These are phyloP conservation scores for Drosophila asahinai DNA, from an alignment of 1,140 invertebrate genomes.

Conservation along the genomic window DNA sequence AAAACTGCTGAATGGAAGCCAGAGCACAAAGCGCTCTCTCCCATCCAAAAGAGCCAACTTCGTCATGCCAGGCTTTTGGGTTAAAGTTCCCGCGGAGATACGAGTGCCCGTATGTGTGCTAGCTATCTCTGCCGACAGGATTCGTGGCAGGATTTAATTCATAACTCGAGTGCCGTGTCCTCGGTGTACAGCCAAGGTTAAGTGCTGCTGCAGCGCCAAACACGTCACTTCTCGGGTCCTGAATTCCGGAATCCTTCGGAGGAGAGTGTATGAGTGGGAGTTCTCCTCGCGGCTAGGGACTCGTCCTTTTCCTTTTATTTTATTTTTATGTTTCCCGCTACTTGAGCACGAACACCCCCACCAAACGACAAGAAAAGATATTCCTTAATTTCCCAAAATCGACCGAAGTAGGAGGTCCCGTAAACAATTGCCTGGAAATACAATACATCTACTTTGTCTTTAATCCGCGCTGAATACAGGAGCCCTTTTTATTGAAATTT, in stretches of 20 bases:
- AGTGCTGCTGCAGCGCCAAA: constrained; percentile 62
- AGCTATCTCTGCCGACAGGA: constrained; percentile 51
- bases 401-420: neutral
- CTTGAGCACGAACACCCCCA: constrained; percentile 66
- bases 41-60: constrained; percentile 8
- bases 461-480: constrained; percentile 21
- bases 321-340: constrained; percentile 49
- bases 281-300: constrained; percentile 26
- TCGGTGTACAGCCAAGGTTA: constrained; percentile 80
- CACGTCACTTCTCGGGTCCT: constrained; percentile 62
- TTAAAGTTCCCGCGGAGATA: constrained; percentile 56
- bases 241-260: constrained; percentile 31
- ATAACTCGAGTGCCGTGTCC: constrained; percentile 79
- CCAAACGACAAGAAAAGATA: constrained; percentile 9
- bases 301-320: constrained; percentile 40
- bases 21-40: constrained; percentile 30
- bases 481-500: constrained; percentile 54
- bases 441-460: constrained; percentile 49
- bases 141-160: constrained; percentile 77
- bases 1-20: constrained; percentile 68
- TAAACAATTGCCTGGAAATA: constrained; percentile 69
- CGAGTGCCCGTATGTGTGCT: constrained; percentile 28
- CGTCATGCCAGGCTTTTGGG: constrained; percentile 47
- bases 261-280: constrained; percentile 16
- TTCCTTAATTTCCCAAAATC: constrained; percentile 10